phyloP scores from a whole-genome alignment of 2,888 invertebrate species.

The Microplitis deprimator region DNA sequence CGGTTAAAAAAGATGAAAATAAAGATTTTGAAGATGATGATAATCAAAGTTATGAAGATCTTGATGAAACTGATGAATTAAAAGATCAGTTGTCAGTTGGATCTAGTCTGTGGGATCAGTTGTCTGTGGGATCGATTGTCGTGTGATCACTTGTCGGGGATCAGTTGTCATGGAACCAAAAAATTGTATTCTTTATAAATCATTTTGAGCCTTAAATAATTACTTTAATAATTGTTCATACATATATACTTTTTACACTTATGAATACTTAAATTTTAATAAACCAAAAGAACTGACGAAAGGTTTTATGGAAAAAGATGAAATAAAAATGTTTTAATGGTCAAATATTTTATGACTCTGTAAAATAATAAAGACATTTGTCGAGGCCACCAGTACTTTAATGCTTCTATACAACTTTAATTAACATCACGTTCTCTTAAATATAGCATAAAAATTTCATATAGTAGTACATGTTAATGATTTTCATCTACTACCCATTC shows the following conservation, averaged over 20 bases:
- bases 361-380: constrained; percentile 35
- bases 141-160: too few species aligned
- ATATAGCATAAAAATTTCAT: constrained; percentile 27
- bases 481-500: constrained; percentile 21
- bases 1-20: too few species aligned
- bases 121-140: too few species aligned
- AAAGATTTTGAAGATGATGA: too few species aligned
- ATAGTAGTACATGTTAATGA: constrained; percentile 33
- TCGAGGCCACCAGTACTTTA: constrained; percentile 26
- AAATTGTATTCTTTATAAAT: too few species aligned
- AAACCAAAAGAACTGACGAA: background rate
- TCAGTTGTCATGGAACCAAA: too few species aligned
- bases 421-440: constrained; percentile 30
- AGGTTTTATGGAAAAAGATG: background rate
- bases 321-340: constrained; percentile 26
- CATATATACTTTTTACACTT: constrained; percentile 25
- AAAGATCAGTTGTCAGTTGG: too few species aligned
- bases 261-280: constrained; percentile 3
- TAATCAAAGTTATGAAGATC: too few species aligned
- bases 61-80: too few species aligned
- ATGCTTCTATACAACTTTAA: constrained; percentile 33
- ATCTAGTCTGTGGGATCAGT: too few species aligned
- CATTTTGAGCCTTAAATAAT: background rate
- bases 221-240: background rate
- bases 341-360: constrained; percentile 10